Evolutionary conservation across 2,888 invertebrate species (phyloP).

Genomic region (Melinaea menophilus): DNA sequence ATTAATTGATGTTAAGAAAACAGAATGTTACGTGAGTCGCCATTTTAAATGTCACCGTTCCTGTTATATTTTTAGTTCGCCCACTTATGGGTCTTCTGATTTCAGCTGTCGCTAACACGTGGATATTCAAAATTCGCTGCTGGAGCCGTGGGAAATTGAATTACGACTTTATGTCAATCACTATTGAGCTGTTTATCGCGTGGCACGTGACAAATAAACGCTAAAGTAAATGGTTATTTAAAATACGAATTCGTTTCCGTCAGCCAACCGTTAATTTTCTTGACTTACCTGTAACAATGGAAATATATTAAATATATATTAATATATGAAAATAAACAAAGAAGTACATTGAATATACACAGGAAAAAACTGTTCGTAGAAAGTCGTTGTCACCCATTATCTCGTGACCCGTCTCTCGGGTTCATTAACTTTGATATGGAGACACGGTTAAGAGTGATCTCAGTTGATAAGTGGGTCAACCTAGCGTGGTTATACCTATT

Average conservation of each 20-base stretch:
- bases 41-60: not conserved
- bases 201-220: slow-evolving; percentile 58
- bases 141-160: slow-evolving; percentile 55
- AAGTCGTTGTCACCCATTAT: slow-evolving; percentile 66
- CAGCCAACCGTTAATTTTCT: slow-evolving; percentile 27
- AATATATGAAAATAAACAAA: not conserved
- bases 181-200: slow-evolving; percentile 61
- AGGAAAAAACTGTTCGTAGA: slow-evolving; percentile 62
- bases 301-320: slow-evolving; percentile 33
- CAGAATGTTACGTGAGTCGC: not conserved
- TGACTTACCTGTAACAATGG: slow-evolving; percentile 71
- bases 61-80: not conserved
- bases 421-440: slow-evolving; percentile 51
- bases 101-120: slow-evolving; percentile 60
- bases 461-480: slow-evolving; percentile 66
- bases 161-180: slow-evolving; percentile 63
- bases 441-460: slow-evolving; percentile 60
- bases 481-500: slow-evolving; percentile 53
- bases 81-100: slow-evolving; percentile 36
- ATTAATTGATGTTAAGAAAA: too few species aligned
- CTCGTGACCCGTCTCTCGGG: slow-evolving; percentile 57
- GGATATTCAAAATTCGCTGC: slow-evolving; percentile 39
- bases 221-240: slow-evolving; percentile 52
- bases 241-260: slow-evolving; percentile 51
- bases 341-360: slow-evolving; percentile 24